A percentile compares a stretch with the other conserved stretches of the same genome.
These are phyloP conservation scores for Trinorchestia longiramus DNA, from an alignment of 1,140 invertebrate genomes.

Conservation along the genomic window DNA sequence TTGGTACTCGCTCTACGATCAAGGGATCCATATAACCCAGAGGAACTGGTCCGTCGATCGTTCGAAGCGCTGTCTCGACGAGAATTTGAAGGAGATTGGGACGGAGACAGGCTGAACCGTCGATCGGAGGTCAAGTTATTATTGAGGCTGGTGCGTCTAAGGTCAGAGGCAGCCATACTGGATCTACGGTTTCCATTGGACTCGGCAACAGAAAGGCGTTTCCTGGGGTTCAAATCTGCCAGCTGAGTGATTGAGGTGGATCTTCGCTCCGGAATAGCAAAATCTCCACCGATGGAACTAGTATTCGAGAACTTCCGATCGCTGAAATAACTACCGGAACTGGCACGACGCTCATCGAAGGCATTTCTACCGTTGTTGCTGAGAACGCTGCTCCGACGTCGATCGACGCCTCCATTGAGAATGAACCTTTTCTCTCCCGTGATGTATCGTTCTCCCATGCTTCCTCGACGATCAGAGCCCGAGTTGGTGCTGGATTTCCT, in stretches of 20 bases:
- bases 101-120: slow-evolving; percentile 20
- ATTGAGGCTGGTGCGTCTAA: slow-evolving; percentile 73
- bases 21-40: slow-evolving; percentile 33
- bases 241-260: slow-evolving; percentile 32
- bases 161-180: slow-evolving; percentile 71
- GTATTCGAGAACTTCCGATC: slow-evolving; percentile 11
- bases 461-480: slow-evolving; percentile 1
- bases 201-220: slow-evolving; percentile 11
- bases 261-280: not conserved
- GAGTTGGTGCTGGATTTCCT: slow-evolving; percentile 67
- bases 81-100: slow-evolving; percentile 3
- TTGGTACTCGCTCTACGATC: slow-evolving; percentile 23
- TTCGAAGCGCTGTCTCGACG: slow-evolving; percentile 66
- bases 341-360: slow-evolving; percentile 31
- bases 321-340: slow-evolving; percentile 43
- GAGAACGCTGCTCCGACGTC: slow-evolving; percentile 57
- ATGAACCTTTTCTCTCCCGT: slow-evolving; percentile 72
- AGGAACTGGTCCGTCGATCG: slow-evolving; percentile 61
- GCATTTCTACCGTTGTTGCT: slow-evolving; percentile 23
- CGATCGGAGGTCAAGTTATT: slow-evolving; percentile 34
- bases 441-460: slow-evolving; percentile 41
- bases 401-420: slow-evolving; percentile 64
- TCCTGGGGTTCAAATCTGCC: slow-evolving; percentile 30
- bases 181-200: slow-evolving; percentile 63
- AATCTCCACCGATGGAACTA: not conserved